Evolutionary conservation across 1,140 invertebrate species (phyloP), one percentile per base, ranked within the genome.

Genomic region (Lepidotrigona ventralis): DNA sequence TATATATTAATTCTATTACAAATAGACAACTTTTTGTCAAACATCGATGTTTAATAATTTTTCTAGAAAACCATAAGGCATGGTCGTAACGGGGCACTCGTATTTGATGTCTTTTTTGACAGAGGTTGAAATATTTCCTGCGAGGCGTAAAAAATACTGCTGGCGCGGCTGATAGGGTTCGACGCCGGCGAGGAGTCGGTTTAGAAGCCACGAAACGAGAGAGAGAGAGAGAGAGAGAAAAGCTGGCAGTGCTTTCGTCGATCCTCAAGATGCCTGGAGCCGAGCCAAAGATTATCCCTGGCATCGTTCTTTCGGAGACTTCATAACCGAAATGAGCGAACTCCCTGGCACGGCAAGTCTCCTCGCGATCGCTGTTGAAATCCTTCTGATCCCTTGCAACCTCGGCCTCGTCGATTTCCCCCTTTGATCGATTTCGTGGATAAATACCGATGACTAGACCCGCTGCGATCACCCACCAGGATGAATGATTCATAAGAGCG

Each of bases 291-390:
- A 84, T 84, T 81, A 79, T 83, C 82, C 68, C 29, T 19, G 33
- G 56, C 69, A 66, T 69, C 71, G 64, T 60, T 69, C 78, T 21
- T 74, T 39, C 54, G 23, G 83, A 21, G 71, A 81, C 83, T 84
- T 84, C 83, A 84, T 84, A 84, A 84, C 71, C 60, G 83, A 75
- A 72, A 81, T 63, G 79, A 81, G 70, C 54, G 70, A 58, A n/a
- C 21, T 19, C 26, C 9, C 8, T 46, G 56, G 29, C 39, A 46
- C 39, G 6, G 39, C 39, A 46, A 23, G 6, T 12, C 11, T 29
- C n/a, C 63, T 77, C 26, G 39, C 46, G 12, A 14, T 8, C 2
- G 64, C 73, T 70, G 70, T 77, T 33, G 74, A 71, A 83, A 78
- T 63, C 51, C 56, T 54, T 83, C 77, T 75, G 74, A 82, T 82